Percentiles rank a stretch among this genome's conserved stretches.
These are phyloP conservation scores for Tinamus major DNA, from an alignment of 2,797 vertebrate genomes.

Conservation along the genomic window DNA sequence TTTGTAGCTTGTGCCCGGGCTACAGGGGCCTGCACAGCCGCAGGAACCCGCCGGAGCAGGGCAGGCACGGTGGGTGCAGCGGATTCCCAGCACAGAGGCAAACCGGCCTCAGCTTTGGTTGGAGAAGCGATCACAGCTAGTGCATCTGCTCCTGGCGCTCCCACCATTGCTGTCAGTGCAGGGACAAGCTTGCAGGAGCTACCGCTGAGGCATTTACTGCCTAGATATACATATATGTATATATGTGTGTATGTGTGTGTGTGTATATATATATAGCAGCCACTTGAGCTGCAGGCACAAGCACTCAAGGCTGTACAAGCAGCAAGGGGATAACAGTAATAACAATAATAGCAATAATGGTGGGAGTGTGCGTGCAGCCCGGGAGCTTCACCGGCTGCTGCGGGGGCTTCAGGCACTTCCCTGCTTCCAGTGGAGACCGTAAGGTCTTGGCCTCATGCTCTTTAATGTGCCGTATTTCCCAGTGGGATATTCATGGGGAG, in stretches of 20 bases:
- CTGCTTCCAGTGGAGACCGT: background rate
- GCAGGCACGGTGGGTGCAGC: background rate
- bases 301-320: background rate
- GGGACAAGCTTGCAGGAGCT: background rate
- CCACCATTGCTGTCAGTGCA: background rate
- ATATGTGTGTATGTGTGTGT: rapidly evolving
- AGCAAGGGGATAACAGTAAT: too few species aligned
- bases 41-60: constrained; percentile 47
- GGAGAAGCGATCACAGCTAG: background rate
- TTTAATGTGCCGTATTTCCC: background rate
- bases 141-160: constrained; percentile 4
- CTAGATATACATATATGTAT: rapidly evolving
- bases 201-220: background rate
- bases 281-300: background rate
- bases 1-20: background rate
- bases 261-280: rapidly evolving
- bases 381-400: background rate
- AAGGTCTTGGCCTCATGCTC: background rate
- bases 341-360: too few species aligned
- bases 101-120: background rate
- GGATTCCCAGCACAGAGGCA: constrained; percentile 21
- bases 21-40: background rate
- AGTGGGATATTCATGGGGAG: background rate
- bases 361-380: background rate
- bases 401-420: background rate